phyloP scores from a whole-genome alignment of 2,888 invertebrate species.

The Drosophila lutescens region DNA sequence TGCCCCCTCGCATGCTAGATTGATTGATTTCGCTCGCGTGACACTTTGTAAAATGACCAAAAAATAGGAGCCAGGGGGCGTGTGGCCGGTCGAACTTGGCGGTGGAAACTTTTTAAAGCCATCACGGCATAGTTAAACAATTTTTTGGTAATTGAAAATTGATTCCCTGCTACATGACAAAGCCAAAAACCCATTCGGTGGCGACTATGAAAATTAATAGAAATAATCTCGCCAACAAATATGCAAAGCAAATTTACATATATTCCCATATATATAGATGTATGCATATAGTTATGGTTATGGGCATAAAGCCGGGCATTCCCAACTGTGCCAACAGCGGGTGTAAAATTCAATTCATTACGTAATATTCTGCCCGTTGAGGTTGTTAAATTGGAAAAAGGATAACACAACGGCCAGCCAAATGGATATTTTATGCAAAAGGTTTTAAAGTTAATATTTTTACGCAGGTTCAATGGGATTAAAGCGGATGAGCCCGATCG shows the following conservation, averaged over 20 bases:
- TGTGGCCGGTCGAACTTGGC: background rate
- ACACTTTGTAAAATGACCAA: conserved; percentile 69
- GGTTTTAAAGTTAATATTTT: conserved; percentile 49
- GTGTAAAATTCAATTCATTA: conserved; percentile 46
- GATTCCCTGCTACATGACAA: conserved; percentile 53
- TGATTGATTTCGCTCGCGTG: conserved; percentile 73
- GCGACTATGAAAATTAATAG: conserved; percentile 59
- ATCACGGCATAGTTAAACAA: conserved; percentile 50
- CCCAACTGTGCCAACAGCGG: conserved; percentile 3
- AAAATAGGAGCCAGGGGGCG: conserved; percentile 3
- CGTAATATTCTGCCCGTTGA: conserved; percentile 26
- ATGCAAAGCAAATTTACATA: conserved; percentile 52
- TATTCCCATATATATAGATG: conserved; percentile 13
- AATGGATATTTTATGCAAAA: conserved; percentile 50
- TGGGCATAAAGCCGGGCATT: background rate
- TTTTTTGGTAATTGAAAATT: conserved; percentile 70
- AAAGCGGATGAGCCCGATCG: conserved; percentile 29
- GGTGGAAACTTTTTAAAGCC: conserved; percentile 43
- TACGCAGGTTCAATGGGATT: conserved; percentile 41
- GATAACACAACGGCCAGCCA: conserved; percentile 2
- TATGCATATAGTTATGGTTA: background rate
- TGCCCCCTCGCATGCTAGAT: conserved; percentile 25
- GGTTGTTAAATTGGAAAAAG: conserved; percentile 34
- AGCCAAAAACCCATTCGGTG: conserved; percentile 27
- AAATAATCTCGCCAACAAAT: conserved; percentile 58